Evolutionary conservation across 2,797 vertebrate genomes (phyloP).

Genomic region (Cephalopachus bancanus): DNA sequence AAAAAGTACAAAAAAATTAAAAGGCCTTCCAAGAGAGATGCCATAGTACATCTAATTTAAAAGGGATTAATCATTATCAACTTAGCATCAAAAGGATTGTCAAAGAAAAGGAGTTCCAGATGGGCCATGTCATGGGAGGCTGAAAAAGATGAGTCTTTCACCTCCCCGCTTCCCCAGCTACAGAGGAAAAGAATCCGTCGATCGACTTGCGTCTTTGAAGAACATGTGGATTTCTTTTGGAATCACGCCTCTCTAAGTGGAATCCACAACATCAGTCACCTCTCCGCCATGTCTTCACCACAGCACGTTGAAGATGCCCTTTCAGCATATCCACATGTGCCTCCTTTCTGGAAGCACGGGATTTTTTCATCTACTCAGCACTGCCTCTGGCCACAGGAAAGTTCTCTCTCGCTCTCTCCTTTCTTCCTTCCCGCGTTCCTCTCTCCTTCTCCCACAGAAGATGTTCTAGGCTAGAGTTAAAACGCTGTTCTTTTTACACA

Average conservation of each 20-base stretch:
- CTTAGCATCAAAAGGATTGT: conserved; percentile 66
- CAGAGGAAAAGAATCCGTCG: background rate
- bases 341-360: background rate
- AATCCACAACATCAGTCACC: background rate
- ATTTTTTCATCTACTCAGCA: background rate
- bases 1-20: conserved; percentile 42
- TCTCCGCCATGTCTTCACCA: background rate
- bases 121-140: background rate
- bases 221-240: conserved; percentile 49
- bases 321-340: background rate
- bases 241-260: conserved; percentile 19
- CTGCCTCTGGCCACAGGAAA: background rate
- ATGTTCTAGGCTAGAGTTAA: background rate
- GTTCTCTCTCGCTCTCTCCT: background rate
- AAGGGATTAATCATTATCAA: conserved; percentile 70
- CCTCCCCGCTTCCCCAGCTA: background rate
- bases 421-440: background rate
- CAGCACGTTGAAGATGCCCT: background rate
- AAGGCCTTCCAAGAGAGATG: conserved; percentile 10
- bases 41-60: conserved; percentile 57
- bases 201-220: conserved; percentile 12
- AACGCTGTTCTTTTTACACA: background rate
- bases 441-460: background rate
- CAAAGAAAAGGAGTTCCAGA: conserved; percentile 61
- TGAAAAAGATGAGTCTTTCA: background rate